Conservation (phyloP, 2,888 invertebrate genomes). For the Cephus runcator region DNA sequence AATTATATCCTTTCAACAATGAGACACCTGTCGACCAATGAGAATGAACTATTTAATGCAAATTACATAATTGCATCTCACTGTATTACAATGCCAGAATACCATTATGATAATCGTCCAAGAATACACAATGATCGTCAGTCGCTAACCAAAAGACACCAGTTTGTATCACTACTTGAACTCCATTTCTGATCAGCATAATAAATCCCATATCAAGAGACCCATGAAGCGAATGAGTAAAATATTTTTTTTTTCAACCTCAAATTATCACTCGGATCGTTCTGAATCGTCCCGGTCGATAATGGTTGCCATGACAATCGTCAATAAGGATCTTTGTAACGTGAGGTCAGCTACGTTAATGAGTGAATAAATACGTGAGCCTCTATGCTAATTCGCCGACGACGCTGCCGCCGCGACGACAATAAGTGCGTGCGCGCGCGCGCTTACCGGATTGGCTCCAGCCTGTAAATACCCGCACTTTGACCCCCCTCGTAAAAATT, state of each 20-base stretch:
- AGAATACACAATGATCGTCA: neutral
- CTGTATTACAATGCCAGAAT: neutral
- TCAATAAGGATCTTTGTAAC: neutral
- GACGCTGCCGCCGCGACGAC: conserved; percentile 5
- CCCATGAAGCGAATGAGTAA: neutral
- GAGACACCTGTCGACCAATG: neutral
- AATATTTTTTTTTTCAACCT: neutral
- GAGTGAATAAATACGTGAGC: conserved; percentile 45
- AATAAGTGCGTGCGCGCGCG: conserved; percentile 23
- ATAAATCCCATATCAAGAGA: neutral
- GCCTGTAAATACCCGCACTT: conserved; percentile 47
- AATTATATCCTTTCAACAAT: neutral
- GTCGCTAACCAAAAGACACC: neutral
- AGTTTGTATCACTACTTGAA: neutral
- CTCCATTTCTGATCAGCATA: neutral
- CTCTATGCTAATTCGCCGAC: conserved; percentile 45
- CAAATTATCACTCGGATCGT: neutral
- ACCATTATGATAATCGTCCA: neutral
- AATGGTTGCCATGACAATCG: neutral
- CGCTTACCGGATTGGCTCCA: conserved; percentile 33
- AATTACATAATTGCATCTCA: neutral
- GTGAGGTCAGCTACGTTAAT: conserved; percentile 29
- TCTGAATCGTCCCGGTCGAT: neutral
- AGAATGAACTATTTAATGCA: neutral
- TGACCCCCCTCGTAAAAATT: conserved; percentile 58